Conservation (phyloP, 2,797 vertebrate species). For the Spinibarbus caldwelli region DNA sequence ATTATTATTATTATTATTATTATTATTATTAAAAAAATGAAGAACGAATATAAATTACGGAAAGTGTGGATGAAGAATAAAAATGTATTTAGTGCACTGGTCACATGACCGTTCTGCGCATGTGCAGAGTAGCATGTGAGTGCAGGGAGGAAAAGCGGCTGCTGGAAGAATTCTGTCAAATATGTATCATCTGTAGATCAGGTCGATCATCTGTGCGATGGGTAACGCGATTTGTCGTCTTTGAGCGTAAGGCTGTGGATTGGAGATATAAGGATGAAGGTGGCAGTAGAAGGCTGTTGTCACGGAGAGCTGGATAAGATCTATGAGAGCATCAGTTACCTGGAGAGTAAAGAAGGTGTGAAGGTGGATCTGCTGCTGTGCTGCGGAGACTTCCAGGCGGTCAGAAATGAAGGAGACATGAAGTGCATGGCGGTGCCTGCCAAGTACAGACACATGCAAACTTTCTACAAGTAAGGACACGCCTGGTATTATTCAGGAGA, state of each 20-base stretch:
- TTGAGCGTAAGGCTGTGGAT: constrained; percentile 5
- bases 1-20: no score
- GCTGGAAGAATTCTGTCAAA: background rate
- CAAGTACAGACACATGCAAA: constrained; percentile 94
- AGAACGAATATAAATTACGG: background rate
- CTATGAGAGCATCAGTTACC: constrained; percentile 89
- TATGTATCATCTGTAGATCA: no score
- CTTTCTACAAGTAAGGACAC: constrained; percentile 89
- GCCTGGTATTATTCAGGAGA: background rate
- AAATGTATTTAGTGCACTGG: background rate
- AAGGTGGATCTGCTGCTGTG: constrained; percentile 91
- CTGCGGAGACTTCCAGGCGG: constrained; percentile 97
- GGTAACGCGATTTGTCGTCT: background rate
- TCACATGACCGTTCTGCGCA: constrained; percentile 24
- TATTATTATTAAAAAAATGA: no score
- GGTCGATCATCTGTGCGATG: background rate
- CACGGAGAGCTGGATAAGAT: constrained; percentile 97
- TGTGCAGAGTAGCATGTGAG: constrained; percentile 16
- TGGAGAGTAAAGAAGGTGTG: constrained; percentile 85
- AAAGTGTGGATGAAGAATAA: constrained; percentile 31
- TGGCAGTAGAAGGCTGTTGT: constrained; percentile 95
- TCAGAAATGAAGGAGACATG: constrained; percentile 93
- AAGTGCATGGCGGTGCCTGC: constrained; percentile 93
- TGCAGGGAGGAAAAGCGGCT: background rate
- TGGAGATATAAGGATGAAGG: constrained; percentile 82